These are phyloP conservation scores for Drosophila merina DNA, from an alignment of 2,888 invertebrate genomes.

Conservation along the genomic window DNA sequence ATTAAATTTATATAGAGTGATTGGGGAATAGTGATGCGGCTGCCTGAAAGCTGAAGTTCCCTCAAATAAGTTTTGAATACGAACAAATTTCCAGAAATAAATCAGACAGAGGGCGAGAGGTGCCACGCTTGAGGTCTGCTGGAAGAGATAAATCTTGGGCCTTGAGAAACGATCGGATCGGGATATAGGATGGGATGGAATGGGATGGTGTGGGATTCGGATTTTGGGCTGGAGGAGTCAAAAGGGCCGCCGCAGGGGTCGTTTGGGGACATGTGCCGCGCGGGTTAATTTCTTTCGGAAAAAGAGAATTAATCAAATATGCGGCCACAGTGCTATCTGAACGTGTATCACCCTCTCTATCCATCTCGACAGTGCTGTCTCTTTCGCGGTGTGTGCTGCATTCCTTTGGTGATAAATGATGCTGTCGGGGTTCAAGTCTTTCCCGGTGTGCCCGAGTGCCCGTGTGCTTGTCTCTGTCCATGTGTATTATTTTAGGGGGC, in stretches of 20 bases:
- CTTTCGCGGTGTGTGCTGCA: slow-evolving; percentile 51
- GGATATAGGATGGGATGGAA: slow-evolving; percentile 18
- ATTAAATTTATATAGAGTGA: slow-evolving; percentile 44
- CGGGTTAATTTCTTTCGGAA: slow-evolving; percentile 83
- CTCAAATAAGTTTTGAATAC: slow-evolving; percentile 36
- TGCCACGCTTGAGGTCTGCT: slow-evolving; percentile 76
- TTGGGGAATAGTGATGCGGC: slow-evolving; percentile 29
- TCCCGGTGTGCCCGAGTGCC: slow-evolving; percentile 39
- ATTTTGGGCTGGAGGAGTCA: slow-evolving; percentile 49
- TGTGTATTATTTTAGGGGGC: slow-evolving; percentile 33
- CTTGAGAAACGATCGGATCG: slow-evolving; percentile 62
- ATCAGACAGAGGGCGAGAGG: slow-evolving; percentile 58
- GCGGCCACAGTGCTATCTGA: slow-evolving; percentile 37
- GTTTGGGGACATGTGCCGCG: slow-evolving; percentile 63
- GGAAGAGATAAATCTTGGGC: slow-evolving; percentile 81
- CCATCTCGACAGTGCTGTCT: slow-evolving; percentile 15
- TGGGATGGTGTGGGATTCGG: slow-evolving; percentile 35
- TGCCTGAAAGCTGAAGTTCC: slow-evolving; percentile 20
- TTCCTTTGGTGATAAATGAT: slow-evolving; percentile 82
- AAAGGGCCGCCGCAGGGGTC: slow-evolving; percentile 72
- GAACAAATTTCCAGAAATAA: slow-evolving; percentile 78
- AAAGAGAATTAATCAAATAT: slow-evolving; percentile 81
- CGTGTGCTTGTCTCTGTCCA: slow-evolving; percentile 11
- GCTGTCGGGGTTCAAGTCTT: slow-evolving; percentile 58
- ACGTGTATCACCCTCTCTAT: slow-evolving; percentile 30